Evolutionary conservation across 2,888 invertebrate genomes (phyloP).

Genomic region (Hoplodrina blanda): DNA sequence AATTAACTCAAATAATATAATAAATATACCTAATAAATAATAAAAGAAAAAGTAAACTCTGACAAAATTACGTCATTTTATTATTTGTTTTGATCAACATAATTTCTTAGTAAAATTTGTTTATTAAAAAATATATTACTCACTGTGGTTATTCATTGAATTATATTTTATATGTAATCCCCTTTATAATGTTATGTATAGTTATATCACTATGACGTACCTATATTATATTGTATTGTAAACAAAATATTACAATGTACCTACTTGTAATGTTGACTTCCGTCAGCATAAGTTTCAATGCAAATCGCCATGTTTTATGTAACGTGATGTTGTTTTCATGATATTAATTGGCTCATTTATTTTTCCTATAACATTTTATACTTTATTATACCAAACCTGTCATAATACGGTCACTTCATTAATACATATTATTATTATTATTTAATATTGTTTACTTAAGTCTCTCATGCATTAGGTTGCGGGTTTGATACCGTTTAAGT

Average conservation of each 20-base stretch:
- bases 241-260: conserved; percentile 37
- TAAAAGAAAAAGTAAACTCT: neutral
- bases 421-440: too few relatives aligned
- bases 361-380: conserved; percentile 19
- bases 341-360: conserved; percentile 17
- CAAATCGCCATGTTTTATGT: conserved; percentile 29
- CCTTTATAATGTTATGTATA: conserved; percentile 12
- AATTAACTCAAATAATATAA: too few relatives aligned
- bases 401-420: neutral
- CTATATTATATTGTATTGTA: conserved; percentile 26
- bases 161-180: conserved; percentile 27
- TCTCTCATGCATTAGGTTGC: too few relatives aligned
- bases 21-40: too few relatives aligned
- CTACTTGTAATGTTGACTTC: conserved; percentile 10
- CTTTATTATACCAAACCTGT: conserved; percentile 4
- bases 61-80: neutral
- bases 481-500: too few relatives aligned
- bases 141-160: conserved; percentile 17
- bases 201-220: conserved; percentile 39
- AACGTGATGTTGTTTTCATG: conserved; percentile 24
- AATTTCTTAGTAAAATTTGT: conserved; percentile 13
- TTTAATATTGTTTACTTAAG: conserved; percentile 9
- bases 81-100: neutral
- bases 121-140: conserved; percentile 29
- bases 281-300: conserved; percentile 15